Evolutionary conservation across 2,113 vertebrate genomes (phyloP), one percentile per base, ranked within the genome.

Genomic region (Polypterus bichir): DNA sequence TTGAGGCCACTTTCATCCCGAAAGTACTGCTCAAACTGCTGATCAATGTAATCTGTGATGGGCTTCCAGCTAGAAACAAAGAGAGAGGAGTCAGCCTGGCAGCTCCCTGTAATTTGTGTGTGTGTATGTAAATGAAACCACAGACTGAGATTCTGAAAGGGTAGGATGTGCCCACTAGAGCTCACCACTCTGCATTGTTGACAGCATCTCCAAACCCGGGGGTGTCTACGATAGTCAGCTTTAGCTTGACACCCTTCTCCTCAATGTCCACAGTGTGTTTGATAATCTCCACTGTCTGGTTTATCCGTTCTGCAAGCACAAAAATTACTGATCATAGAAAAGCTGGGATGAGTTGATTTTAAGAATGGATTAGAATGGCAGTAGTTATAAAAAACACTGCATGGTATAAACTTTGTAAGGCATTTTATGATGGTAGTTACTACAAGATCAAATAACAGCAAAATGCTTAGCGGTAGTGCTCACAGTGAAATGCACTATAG

Each of bases 201-300:
- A 99, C 93, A 0, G 96, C 96, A 44, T 99, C 96, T 74, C 94
- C 94, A 7, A 98, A 99, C 10, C 96, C 96, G 0, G 96, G 96
- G 0, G 96, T 99, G 84, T 99, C 96, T 5, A 99, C 96, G 48
- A 99, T 99, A 65, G 96, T 99, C 68, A 99, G 82, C 68, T 98
- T 99, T 71, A 99, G 82, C 73, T 99, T 99, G 49, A 99, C 94
- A 3, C 96, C 96, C 70, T 99, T 99, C 79, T 99, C 96, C 62
- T 99, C 96, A 0, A 99, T 99, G 83, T 98, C 94, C 57, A 99
- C 94, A 0, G 96, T 99, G 73, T 99, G 96, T 67, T 99, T 99
- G 70, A 94, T 83, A 49, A 99, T 99, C 80, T 98, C 93, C 11
- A 99, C 96, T 0, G 96, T 99, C 66, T 98, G 96, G 76, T 77